Percentiles rank a stretch among this genome's conserved stretches.
phyloP scores from a whole-genome alignment of 2,113 vertebrate species.

The Micromys minutus region DNA sequence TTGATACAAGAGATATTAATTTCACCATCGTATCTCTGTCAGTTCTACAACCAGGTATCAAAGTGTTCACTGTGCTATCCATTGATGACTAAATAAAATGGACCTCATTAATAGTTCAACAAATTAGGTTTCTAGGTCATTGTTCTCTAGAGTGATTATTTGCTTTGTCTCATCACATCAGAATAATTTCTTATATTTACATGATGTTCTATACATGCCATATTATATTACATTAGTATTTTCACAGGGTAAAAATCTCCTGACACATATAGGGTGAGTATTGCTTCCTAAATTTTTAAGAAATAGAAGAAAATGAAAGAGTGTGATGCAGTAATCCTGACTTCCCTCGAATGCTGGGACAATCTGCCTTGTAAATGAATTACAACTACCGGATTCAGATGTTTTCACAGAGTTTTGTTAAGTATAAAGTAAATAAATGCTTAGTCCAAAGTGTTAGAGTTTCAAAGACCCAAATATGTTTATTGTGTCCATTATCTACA shows the following conservation, averaged over 20 bases:
- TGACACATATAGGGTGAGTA: neutral
- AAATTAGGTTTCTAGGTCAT: neutral
- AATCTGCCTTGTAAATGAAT: neutral
- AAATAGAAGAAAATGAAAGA: neutral
- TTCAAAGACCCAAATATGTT: neutral
- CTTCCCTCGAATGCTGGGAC: fast-evolving
- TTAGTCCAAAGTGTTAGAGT: neutral
- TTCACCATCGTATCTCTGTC: neutral
- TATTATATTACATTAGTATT: neutral
- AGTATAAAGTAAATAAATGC: neutral
- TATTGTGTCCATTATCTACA: neutral
- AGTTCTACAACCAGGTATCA: conserved; percentile 20
- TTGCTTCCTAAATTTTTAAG: neutral
- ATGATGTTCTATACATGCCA: neutral
- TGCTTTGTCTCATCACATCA: conserved; percentile 21
- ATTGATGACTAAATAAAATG: neutral
- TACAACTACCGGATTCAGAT: neutral
- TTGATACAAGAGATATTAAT: neutral
- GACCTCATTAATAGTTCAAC: conserved; percentile 17
- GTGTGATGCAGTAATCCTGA: neutral
- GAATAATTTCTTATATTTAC: neutral
- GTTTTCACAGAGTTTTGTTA: neutral
- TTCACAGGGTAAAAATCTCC: neutral
- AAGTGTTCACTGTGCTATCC: neutral
- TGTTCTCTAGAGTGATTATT: neutral